phyloP scores from a whole-genome alignment of 2,113 vertebrate genomes.

The Bucco capensis region DNA sequence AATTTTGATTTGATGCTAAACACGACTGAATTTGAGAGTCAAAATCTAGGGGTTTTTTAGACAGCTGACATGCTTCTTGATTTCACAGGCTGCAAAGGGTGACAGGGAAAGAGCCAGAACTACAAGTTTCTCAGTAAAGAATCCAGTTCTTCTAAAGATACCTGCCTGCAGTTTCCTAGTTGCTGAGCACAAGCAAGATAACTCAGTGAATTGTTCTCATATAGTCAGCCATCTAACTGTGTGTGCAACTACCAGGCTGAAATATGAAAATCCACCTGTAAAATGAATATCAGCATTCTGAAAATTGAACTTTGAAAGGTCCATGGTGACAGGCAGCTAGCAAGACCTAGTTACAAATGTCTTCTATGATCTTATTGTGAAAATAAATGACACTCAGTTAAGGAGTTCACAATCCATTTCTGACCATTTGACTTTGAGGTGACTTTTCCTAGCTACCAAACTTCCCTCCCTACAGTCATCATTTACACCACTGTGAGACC shows the following conservation, averaged over 20 bases:
- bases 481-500: background rate
- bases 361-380: background rate
- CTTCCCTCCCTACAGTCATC: background rate
- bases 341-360: background rate
- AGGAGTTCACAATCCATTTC: background rate
- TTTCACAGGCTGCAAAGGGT: background rate
- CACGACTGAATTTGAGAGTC: background rate
- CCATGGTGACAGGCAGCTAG: background rate
- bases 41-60: background rate
- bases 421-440: background rate
- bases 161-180: background rate
- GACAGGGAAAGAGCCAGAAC: background rate
- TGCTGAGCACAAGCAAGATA: background rate
- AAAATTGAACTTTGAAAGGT: background rate
- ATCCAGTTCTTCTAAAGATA: background rate
- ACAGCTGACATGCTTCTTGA: background rate
- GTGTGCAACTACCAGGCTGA: background rate
- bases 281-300: background rate
- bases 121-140: background rate
- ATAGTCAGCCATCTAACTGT: background rate
- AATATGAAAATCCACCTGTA: background rate
- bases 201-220: background rate
- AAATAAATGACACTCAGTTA: background rate
- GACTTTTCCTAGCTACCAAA: background rate
- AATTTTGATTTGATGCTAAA: background rate